Evolutionary conservation across 1,140 invertebrate species (phyloP).

Genomic region (Sycophaga agraensis): DNA sequence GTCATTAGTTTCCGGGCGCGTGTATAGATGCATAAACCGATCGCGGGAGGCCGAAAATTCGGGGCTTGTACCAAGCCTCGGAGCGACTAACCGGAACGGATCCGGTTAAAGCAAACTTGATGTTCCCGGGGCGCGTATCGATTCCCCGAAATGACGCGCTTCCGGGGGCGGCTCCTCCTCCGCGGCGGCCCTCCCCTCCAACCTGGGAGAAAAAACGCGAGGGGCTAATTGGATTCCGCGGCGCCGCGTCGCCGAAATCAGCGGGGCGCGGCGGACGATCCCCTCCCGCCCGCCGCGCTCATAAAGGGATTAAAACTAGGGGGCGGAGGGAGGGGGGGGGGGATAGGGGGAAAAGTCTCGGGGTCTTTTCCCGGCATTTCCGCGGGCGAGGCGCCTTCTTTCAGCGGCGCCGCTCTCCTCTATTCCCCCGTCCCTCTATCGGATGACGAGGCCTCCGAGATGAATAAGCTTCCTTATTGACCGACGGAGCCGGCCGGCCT

Average conservation of each 20-base stretch:
- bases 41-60: neutral
- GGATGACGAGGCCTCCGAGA: neutral
- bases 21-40: slow-evolving; percentile 1
- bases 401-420: too few species aligned
- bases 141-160: neutral
- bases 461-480: slow-evolving; percentile 17
- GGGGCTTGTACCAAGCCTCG: neutral
- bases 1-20: slow-evolving; percentile 4
- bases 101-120: slow-evolving; percentile 17
- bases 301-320: neutral
- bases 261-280: neutral
- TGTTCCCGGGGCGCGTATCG: neutral
- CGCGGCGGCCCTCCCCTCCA: neutral
- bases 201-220: neutral
- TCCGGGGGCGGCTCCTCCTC: neutral
- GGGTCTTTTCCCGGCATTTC: too few species aligned
- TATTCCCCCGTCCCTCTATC: too few species aligned
- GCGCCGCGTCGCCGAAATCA: neutral
- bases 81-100: slow-evolving; percentile 3
- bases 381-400: too few species aligned
- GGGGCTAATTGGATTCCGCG: neutral
- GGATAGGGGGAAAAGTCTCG: too few species aligned
- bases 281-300: neutral
- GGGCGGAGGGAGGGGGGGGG: too few species aligned
- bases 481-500: neutral